Conservation (phyloP, 2,797 vertebrate genomes). For the Tachyglossus aculeatus region DNA sequence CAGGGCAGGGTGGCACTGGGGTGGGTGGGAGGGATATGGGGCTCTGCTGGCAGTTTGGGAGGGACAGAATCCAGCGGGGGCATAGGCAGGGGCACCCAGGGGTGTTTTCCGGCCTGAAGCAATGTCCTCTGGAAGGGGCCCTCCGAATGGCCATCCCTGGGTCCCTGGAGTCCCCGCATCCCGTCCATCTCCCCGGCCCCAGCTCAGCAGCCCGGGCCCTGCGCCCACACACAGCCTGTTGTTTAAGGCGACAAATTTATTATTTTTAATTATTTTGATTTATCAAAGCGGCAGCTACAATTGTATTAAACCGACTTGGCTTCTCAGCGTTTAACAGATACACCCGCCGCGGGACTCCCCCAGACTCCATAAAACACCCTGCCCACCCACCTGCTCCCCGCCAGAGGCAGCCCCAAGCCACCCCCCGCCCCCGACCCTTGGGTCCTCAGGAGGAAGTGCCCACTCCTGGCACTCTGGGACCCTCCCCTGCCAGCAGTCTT, state of each 20-base stretch:
- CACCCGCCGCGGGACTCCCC: slow-evolving; percentile 72
- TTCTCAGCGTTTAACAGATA: slow-evolving; percentile 78
- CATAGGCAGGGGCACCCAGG: neutral
- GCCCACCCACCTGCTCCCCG: slow-evolving; percentile 80
- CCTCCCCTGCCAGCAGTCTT: neutral
- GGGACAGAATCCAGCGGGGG: neutral
- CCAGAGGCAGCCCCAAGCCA: slow-evolving; percentile 50
- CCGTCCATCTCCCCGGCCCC: neutral
- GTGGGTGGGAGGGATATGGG: neutral
- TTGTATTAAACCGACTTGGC: slow-evolving; percentile 82
- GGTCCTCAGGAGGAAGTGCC: neutral
- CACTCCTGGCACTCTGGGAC: neutral
- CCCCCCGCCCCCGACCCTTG: slow-evolving; percentile 44
- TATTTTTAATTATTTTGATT: slow-evolving; percentile 90
- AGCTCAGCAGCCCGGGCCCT: slow-evolving; percentile 52
- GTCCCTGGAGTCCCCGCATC: neutral
- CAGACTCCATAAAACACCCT: slow-evolving; percentile 75
- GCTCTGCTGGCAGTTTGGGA: too few relatives aligned
- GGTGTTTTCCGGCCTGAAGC: too few relatives aligned
- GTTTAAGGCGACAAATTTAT: slow-evolving; percentile 85
- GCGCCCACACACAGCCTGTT: slow-evolving; percentile 71
- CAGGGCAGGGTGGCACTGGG: neutral
- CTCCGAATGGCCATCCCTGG: neutral
- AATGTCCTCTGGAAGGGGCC: too few relatives aligned
- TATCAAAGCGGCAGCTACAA: slow-evolving; percentile 84